Conservation (phyloP, 2,113 vertebrate species). For the Pelecanoides urinatrix region DNA sequence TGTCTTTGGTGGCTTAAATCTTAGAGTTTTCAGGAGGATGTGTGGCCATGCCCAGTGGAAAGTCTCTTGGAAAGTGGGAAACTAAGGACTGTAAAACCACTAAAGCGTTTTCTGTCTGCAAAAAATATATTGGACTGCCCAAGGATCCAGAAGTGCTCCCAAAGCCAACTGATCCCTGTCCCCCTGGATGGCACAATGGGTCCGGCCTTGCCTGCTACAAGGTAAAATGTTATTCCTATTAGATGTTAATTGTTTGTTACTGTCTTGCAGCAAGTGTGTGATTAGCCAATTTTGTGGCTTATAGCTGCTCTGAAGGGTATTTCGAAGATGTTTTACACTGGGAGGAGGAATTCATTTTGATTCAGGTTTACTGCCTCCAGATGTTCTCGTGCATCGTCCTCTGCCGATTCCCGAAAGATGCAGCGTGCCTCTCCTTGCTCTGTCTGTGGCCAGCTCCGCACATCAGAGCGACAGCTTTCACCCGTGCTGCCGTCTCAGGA, state of each 20-base stretch:
- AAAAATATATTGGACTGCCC: constrained; percentile 70
- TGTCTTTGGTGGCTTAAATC: constrained; percentile 21
- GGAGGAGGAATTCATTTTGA: background rate
- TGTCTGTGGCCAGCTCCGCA: background rate
- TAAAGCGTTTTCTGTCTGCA: constrained; percentile 90
- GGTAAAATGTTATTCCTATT: constrained; percentile 66
- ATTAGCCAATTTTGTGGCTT: background rate
- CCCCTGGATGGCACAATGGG: constrained; percentile 82
- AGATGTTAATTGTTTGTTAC: background rate
- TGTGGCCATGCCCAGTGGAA: constrained; percentile 80
- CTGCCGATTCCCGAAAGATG: background rate
- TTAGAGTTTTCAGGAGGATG: constrained; percentile 79
- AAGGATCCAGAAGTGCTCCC: constrained; percentile 69
- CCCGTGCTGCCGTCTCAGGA: background rate
- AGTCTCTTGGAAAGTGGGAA: constrained; percentile 86
- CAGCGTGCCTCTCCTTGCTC: background rate
- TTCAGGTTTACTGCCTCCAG: background rate
- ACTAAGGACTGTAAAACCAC: constrained; percentile 85
- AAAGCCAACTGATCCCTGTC: constrained; percentile 77
- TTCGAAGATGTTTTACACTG: background rate
- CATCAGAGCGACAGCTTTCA: background rate
- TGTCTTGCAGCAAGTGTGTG: background rate
- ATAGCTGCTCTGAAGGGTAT: background rate
- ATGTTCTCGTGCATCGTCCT: background rate
- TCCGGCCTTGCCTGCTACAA: constrained; percentile 86